phyloP scores from a whole-genome alignment of 2,113 vertebrate species.

The Centropus unirufus region DNA sequence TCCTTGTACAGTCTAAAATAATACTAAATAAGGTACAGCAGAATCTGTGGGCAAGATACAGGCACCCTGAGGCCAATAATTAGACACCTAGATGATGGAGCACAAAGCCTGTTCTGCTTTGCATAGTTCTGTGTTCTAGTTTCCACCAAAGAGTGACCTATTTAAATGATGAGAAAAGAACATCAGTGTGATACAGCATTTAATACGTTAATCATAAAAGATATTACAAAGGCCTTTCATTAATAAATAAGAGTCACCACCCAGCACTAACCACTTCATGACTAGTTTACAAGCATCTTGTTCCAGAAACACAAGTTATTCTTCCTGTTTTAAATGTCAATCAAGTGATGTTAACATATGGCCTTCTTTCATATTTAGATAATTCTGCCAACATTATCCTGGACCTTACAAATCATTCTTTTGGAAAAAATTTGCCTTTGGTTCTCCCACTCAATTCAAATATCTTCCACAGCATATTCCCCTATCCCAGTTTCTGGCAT shows the following conservation, averaged over 20 bases:
- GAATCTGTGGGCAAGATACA: not conserved
- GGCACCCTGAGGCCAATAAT: not conserved
- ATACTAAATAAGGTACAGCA: not conserved
- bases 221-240: conserved; percentile 23
- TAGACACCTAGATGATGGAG: not conserved
- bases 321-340: conserved; percentile 14
- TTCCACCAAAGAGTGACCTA: not conserved
- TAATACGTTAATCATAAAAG: conserved; percentile 5
- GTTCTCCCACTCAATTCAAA: not conserved
- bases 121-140: not conserved
- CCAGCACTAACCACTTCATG: not conserved
- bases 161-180: not conserved
- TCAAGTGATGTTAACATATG: not conserved
- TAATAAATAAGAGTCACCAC: not conserved
- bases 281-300: conserved; percentile 26
- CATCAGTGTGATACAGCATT: not conserved
- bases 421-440: not conserved
- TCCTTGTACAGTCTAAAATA: not conserved
- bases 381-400: not conserved
- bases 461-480: not conserved
- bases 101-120: not conserved
- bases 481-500: not conserved
- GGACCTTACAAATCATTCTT: not conserved
- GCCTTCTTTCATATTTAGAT: not conserved
- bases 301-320: not conserved